These are phyloP conservation scores for Brachionus paranguensis DNA, from an alignment of 1,140 invertebrate genomes.

Conservation along the genomic window DNA sequence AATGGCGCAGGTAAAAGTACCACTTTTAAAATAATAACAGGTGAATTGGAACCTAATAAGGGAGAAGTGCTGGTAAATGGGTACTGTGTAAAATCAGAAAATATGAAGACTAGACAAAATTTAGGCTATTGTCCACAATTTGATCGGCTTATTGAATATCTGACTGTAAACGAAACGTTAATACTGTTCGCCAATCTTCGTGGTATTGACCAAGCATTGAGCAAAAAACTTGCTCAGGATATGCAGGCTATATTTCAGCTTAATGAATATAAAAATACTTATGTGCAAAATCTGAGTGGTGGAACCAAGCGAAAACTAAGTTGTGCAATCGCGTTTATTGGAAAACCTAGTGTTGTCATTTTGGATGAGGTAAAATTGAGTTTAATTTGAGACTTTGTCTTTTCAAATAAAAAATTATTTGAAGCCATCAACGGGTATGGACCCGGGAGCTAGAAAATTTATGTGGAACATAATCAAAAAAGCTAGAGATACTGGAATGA, in stretches of 20 bases:
- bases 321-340: conserved; percentile 78
- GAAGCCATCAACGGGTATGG: conserved; percentile 24
- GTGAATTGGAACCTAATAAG: conserved; percentile 62
- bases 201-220: conserved; percentile 43
- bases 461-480: conserved; percentile 37
- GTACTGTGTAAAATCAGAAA: conserved; percentile 50
- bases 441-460: conserved; percentile 20
- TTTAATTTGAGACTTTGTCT: not conserved
- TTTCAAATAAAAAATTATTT: not conserved
- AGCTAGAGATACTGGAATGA: conserved; percentile 26
- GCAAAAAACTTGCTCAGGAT: conserved; percentile 45
- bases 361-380: conserved; percentile 54
- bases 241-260: conserved; percentile 30
- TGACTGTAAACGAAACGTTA: conserved; percentile 46
- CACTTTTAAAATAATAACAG: conserved; percentile 50
- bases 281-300: conserved; percentile 41
- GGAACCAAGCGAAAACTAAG: conserved; percentile 91
- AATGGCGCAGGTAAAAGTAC: conserved; percentile 44
- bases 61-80: conserved; percentile 43
- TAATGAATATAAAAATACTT: conserved; percentile 16
- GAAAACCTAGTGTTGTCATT: conserved; percentile 53
- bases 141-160: conserved; percentile 57
- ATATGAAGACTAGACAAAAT: conserved; percentile 45
- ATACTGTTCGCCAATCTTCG: conserved; percentile 30
- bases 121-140: conserved; percentile 58